Evolutionary conservation across 2,888 invertebrate species (phyloP).

Genomic region (Acrocyrtus sp.): DNA sequence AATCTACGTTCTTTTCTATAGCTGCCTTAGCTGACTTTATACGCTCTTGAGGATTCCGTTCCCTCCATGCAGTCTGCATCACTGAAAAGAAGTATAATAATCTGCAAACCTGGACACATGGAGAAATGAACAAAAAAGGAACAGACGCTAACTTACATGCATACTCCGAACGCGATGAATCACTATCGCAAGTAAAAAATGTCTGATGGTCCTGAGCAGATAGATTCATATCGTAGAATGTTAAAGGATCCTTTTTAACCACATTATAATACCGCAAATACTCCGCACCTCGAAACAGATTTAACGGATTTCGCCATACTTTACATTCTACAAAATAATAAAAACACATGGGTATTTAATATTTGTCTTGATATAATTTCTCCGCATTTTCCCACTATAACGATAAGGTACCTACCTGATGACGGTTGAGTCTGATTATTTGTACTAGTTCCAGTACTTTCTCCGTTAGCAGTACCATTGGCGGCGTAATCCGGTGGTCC

Average conservation of each 20-base stretch:
- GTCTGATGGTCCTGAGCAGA: constrained; percentile 99
- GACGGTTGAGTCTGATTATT: constrained; percentile 68
- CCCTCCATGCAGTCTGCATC: constrained; percentile 97
- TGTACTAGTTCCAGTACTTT: constrained; percentile 65
- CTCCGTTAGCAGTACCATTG: constrained; percentile 66
- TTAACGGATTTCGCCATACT: constrained; percentile 96
- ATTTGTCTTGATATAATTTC: not conserved
- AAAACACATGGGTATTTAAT: not conserved
- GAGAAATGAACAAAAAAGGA: constrained; percentile 2
- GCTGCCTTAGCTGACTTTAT: constrained; percentile 93
- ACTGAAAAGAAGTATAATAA: constrained; percentile 67
- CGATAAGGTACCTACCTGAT: constrained; percentile 65
- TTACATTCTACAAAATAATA: constrained; percentile 77
- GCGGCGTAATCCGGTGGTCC: constrained; percentile 74
- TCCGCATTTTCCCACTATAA: constrained; percentile 2
- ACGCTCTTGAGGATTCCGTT: constrained; percentile 88
- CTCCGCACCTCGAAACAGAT: constrained; percentile 94
- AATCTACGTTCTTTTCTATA: constrained; percentile 86
- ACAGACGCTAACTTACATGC: constrained; percentile 72
- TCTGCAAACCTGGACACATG: not conserved
- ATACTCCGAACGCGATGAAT: constrained; percentile 86
- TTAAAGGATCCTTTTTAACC: constrained; percentile 92
- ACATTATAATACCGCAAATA: constrained; percentile 94
- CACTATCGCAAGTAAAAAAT: constrained; percentile 92
- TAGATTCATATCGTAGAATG: constrained; percentile 99